phyloP scores from a whole-genome alignment of 35 echinoderm and acorn worm genomes.

The Amphiura filiformis region DNA sequence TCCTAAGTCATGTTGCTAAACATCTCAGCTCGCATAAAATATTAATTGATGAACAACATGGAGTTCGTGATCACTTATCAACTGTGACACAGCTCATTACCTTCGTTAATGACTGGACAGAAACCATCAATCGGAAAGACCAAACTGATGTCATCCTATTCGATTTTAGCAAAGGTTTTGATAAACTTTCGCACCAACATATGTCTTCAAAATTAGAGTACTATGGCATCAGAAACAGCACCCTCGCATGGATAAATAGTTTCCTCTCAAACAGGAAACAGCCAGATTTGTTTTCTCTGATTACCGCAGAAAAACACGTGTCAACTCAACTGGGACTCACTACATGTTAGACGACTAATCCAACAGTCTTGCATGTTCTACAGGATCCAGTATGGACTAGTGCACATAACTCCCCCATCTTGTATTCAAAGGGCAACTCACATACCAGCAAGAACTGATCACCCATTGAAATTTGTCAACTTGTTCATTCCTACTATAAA shows the following conservation, averaged over 20 bases:
- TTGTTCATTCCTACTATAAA: too few species aligned
- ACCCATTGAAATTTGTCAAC: too few species aligned
- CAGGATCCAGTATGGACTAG: too few species aligned
- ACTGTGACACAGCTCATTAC: constrained; percentile 13
- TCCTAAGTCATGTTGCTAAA: constrained; percentile 23
- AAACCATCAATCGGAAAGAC: constrained; percentile 18
- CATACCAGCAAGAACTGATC: too few species aligned
- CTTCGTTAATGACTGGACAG: constrained; percentile 35
- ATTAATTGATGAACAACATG: constrained; percentile 17
- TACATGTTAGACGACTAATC: too few species aligned
- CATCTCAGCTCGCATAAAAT: constrained; percentile 23
- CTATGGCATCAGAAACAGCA: constrained; percentile 13
- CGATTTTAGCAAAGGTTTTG: constrained; percentile 68
- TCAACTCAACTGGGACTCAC: too few species aligned
- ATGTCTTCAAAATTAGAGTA: constrained; percentile 28
- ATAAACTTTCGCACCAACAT: constrained; percentile 36
- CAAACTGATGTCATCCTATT: constrained; percentile 58
- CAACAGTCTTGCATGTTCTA: too few species aligned
- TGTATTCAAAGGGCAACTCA: too few species aligned
- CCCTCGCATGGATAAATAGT: constrained; percentile 26
- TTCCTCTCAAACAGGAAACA: constrained; percentile 22
- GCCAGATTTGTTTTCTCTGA: too few species aligned
- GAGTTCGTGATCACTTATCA: constrained; percentile 20
- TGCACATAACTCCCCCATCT: too few species aligned
- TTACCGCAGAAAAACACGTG: too few species aligned